Evolutionary conservation across 2,888 invertebrate species (phyloP).

Genomic region (Eretmocerus hayati): DNA sequence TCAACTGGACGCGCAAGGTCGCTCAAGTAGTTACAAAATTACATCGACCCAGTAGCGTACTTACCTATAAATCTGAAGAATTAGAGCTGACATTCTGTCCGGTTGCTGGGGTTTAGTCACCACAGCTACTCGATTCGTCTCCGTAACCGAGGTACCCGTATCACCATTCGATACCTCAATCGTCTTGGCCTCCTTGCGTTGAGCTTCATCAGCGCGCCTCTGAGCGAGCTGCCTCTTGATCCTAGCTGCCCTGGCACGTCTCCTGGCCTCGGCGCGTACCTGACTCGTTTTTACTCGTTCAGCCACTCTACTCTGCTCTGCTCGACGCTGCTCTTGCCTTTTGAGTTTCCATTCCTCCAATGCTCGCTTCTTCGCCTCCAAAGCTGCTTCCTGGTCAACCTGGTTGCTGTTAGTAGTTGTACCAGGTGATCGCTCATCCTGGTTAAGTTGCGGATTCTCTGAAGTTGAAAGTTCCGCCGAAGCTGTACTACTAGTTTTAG

Average conservation of each 20-base stretch:
- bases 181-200: too few relatives aligned
- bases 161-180: too few relatives aligned
- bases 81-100: background rate
- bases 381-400: background rate
- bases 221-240: conserved; percentile 25
- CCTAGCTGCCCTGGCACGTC: conserved; percentile 21
- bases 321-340: conserved; percentile 28
- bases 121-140: too few relatives aligned
- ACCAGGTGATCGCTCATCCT: background rate
- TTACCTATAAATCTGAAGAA: conserved; percentile 13
- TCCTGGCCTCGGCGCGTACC: conserved; percentile 26
- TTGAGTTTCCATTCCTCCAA: conserved; percentile 37
- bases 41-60: too few relatives aligned
- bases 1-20: too few relatives aligned
- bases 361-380: conserved; percentile 27
- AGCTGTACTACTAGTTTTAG: background rate
- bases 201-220: too few relatives aligned
- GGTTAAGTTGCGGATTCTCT: background rate
- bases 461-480: background rate
- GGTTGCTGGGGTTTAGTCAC: too few relatives aligned
- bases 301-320: conserved; percentile 29
- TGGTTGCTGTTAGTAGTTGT: background rate
- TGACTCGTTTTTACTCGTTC: conserved; percentile 16
- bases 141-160: too few relatives aligned
- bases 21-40: background rate